Base-by-base conservation (phyloP, 2,797 vertebrate genomes). In the Philypnodon macrostomus region DNA sequence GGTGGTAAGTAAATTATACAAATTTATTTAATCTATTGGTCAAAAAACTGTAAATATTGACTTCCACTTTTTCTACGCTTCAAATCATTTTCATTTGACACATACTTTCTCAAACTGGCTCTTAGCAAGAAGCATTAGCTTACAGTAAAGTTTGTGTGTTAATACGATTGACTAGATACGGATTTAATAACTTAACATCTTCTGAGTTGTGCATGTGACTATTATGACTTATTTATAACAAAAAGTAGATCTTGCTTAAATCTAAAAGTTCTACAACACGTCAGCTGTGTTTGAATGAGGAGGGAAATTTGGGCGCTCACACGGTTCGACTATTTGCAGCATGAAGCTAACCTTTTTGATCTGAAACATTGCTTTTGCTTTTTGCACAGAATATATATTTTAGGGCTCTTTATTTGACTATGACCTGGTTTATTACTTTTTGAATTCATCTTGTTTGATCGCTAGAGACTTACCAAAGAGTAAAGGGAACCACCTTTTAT, bases 251-350 rank as follows among this genome's bases (percentile, higher is more conserved):
- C 0, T 8, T 10, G 1, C 37, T 56, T 1, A 9, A 0, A 5
- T 31, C 8, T n/a, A n/a, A n/a, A n/a, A n/a, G 4, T 29, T n/a
- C n/a, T 17, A 47, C 17, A 23, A 9, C 6, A 26, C 23, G 18
- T 21, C 30, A 13, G 46, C 45, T 26, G 13, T 14, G 5, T 48
- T 58, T 55, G 42, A 54, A 55, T 35, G 38, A 59, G 89, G 90
- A 90, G 89, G 90, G 89, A 91, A 89, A 90, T 77, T 89, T 82
- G 63, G 85, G 84, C 87, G 85, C 84, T 79, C 82, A 88, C 54
- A 75, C 48, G 18, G 6, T 42, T 38, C 40, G 49, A 60, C 53
- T 64, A 36, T 4, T 11, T 26, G 4, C 11, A 29, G 31, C 17
- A 33, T 40, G 32, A 39, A 40, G 0, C 24, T 32, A n/a, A 2